Evolutionary conservation across 2,797 vertebrate genomes (phyloP).

Genomic region (Monodelphis domestica): DNA sequence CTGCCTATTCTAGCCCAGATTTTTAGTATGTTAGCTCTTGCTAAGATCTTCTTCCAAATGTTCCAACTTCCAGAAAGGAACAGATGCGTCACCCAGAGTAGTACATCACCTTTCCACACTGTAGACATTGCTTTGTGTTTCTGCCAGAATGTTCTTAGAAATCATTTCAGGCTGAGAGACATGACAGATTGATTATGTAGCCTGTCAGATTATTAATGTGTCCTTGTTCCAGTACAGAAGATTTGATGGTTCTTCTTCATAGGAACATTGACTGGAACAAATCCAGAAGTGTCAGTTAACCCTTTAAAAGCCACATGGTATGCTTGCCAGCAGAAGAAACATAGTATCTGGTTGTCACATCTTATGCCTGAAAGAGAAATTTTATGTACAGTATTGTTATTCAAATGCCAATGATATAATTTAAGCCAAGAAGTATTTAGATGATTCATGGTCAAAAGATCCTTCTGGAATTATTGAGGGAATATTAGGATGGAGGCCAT

Average conservation of each 20-base stretch:
- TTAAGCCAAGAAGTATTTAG: neutral
- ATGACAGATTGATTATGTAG: neutral
- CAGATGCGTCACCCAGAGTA: neutral
- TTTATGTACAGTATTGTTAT: neutral
- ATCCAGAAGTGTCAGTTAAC: neutral
- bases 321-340: neutral
- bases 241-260: neutral
- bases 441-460: neutral
- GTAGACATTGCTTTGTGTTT: neutral
- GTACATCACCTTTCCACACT: constrained; percentile 2
- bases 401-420: neutral
- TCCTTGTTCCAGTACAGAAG: neutral
- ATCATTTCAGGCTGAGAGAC: neutral
- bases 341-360: neutral
- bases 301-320: neutral
- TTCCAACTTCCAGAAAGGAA: neutral
- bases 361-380: neutral
- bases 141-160: neutral
- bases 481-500: neutral
- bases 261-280: neutral
- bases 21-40: neutral
- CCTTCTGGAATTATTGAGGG: neutral
- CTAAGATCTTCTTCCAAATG: neutral
- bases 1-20: neutral
- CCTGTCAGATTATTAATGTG: neutral